Evolutionary conservation across 2,888 invertebrate species (phyloP).

Genomic region (Chloroclystis v-ata): DNA sequence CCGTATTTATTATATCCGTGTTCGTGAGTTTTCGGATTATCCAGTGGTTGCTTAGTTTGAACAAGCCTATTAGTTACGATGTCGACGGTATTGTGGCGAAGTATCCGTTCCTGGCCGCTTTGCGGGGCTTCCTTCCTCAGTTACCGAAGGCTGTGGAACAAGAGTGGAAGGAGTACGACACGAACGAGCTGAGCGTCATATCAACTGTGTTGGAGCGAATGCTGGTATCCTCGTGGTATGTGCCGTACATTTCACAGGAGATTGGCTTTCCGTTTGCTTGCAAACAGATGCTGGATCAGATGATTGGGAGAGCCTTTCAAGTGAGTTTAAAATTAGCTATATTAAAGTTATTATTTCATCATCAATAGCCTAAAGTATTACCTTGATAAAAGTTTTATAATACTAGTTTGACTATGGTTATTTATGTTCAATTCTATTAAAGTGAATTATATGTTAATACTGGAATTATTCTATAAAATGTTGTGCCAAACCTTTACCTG

Average conservation of each 20-base stretch:
- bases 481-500: too few species aligned
- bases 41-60: slow-evolving; percentile 72
- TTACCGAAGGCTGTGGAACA: slow-evolving; percentile 27
- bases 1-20: slow-evolving; percentile 62
- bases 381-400: too few species aligned
- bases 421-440: too few species aligned
- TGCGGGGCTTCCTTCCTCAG: slow-evolving; percentile 42
- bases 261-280: slow-evolving; percentile 73
- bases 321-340: slow-evolving; percentile 37
- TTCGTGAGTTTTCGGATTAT: slow-evolving; percentile 73
- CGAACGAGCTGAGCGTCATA: slow-evolving; percentile 67
- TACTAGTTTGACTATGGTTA: too few species aligned
- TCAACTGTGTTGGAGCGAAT: slow-evolving; percentile 66
- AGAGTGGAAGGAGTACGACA: slow-evolving; percentile 61
- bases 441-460: too few species aligned
- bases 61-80: slow-evolving; percentile 71
- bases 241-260: slow-evolving; percentile 67
- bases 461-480: too few species aligned
- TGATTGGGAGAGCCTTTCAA: slow-evolving; percentile 68
- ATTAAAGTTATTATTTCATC: too few species aligned
- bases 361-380: too few species aligned
- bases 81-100: slow-evolving; percentile 44
- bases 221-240: slow-evolving; percentile 71
- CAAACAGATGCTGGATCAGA: slow-evolving; percentile 72
- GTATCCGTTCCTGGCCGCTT: slow-evolving; percentile 46